phyloP scores from a whole-genome alignment of 2,113 vertebrate genomes.

The Daubentonia madagascariensis region DNA sequence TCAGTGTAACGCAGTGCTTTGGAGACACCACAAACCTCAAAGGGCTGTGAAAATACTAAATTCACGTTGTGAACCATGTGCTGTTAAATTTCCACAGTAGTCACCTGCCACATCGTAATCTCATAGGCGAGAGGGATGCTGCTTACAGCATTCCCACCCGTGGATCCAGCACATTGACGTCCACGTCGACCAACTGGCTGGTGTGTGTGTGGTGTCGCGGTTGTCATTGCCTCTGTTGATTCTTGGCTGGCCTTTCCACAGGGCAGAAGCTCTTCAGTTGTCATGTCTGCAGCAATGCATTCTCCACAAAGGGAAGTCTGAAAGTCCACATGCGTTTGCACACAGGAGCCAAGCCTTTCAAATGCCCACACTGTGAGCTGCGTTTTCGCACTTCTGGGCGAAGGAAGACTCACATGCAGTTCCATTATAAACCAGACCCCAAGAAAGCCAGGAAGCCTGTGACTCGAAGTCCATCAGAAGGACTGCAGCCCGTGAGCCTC shows the following conservation, averaged over 20 bases:
- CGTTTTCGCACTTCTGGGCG: slow-evolving; percentile 98
- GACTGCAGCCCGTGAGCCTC: slow-evolving; percentile 86
- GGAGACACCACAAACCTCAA: neutral
- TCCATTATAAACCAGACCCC: slow-evolving; percentile 90
- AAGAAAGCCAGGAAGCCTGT: slow-evolving; percentile 87
- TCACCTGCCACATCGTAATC: neutral
- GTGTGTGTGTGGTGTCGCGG: neutral
- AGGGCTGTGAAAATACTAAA: neutral
- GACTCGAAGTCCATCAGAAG: slow-evolving; percentile 80
- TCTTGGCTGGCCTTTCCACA: slow-evolving; percentile 65
- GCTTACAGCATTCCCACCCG: too few relatives aligned
- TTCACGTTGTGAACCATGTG: too few relatives aligned
- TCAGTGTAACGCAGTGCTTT: neutral
- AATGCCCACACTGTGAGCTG: slow-evolving; percentile 96
- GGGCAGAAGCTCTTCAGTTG: slow-evolving; percentile 98
- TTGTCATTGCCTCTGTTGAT: neutral
- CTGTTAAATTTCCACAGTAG: fast-evolving
- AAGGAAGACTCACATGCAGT: slow-evolving; percentile 98
- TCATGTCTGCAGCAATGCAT: slow-evolving; percentile 98
- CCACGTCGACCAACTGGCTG: fast-evolving
- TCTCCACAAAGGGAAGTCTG: slow-evolving; percentile 98
- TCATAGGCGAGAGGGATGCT: neutral
- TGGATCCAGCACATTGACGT: neutral
- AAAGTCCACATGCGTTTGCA: slow-evolving; percentile 99
- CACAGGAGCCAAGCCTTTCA: slow-evolving; percentile 98